These are phyloP conservation scores for Penaeus vannamei DNA, from an alignment of 1,140 invertebrate species.

Conservation along the genomic window DNA sequence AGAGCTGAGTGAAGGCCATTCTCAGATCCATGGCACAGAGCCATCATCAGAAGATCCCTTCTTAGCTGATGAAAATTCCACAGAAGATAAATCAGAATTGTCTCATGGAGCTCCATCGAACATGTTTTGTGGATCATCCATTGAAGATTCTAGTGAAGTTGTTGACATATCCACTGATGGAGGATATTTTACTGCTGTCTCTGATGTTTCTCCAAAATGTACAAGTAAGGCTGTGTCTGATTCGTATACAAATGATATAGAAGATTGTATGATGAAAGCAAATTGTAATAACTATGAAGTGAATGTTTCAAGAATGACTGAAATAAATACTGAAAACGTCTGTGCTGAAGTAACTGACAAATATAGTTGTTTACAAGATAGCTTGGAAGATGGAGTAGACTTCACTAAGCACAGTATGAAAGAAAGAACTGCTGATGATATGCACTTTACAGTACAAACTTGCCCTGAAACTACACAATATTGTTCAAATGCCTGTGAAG, in stretches of 20 bases:
- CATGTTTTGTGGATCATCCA: background rate
- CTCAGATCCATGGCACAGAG: background rate
- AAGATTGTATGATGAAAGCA: slow-evolving; percentile 6
- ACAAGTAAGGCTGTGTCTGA: slow-evolving; percentile 50
- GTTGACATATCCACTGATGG: background rate
- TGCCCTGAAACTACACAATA: slow-evolving; percentile 47
- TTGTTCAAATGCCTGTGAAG: slow-evolving; percentile 54
- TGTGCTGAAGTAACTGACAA: too few relatives aligned
- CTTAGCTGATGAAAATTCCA: background rate
- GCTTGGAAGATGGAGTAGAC: too few relatives aligned
- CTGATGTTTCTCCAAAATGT: slow-evolving; percentile 32
- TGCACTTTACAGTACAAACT: slow-evolving; percentile 53
- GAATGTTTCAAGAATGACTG: too few relatives aligned
- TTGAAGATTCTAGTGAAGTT: slow-evolving; percentile 9
- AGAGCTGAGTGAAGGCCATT: slow-evolving; percentile 1
- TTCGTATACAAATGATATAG: slow-evolving; percentile 31
- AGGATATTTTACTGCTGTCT: slow-evolving; percentile 4
- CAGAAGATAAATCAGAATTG: background rate
- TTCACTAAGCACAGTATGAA: too few relatives aligned
- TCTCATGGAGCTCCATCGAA: background rate
- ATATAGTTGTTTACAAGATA: too few relatives aligned
- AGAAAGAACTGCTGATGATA: background rate
- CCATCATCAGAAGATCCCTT: too few relatives aligned
- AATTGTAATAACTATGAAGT: too few relatives aligned
- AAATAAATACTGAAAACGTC: too few relatives aligned